Conservation (phyloP, 1,140 invertebrate species). For the Zophobas atratus region DNA sequence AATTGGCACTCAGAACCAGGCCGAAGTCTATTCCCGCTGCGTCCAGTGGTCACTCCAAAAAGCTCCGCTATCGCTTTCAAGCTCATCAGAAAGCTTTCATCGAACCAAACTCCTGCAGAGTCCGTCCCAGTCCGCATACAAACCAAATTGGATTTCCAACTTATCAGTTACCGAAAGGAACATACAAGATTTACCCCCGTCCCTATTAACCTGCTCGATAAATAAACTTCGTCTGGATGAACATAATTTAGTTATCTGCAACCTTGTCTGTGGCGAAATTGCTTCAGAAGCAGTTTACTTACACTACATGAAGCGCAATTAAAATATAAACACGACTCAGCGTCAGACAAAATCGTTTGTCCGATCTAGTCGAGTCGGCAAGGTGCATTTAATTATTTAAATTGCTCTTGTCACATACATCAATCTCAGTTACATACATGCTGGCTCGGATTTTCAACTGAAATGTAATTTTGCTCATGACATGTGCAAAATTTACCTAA, state of each 20-base stretch:
- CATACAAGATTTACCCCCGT: slow-evolving; percentile 27
- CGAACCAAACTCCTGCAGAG: slow-evolving; percentile 44
- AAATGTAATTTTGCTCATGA: slow-evolving; percentile 27
- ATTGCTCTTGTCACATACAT: slow-evolving; percentile 30
- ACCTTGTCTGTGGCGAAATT: neutral
- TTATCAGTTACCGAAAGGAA: slow-evolving; percentile 44
- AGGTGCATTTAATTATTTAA: slow-evolving; percentile 30
- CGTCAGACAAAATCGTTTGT: slow-evolving; percentile 7
- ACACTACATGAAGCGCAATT: slow-evolving; percentile 2
- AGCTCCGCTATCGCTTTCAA: slow-evolving; percentile 50
- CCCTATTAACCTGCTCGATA: slow-evolving; percentile 26
- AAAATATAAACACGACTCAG: neutral
- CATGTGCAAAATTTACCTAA: slow-evolving; percentile 41
- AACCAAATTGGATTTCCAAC: slow-evolving; percentile 54
- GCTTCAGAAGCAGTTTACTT: slow-evolving; percentile 6
- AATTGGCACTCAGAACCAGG: slow-evolving; percentile 49
- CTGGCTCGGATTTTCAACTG: slow-evolving; percentile 20
- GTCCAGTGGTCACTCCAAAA: slow-evolving; percentile 45
- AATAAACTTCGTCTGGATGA: slow-evolving; percentile 15
- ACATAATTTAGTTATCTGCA: slow-evolving; percentile 7
- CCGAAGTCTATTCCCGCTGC: slow-evolving; percentile 49
- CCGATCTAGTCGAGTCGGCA: neutral
- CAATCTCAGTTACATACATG: slow-evolving; percentile 17
- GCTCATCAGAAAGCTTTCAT: slow-evolving; percentile 55
- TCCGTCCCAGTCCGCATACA: slow-evolving; percentile 50